A percentile compares a stretch with the other conserved stretches of the same genome.
phyloP scores from a whole-genome alignment of 2,113 vertebrate genomes.

The Poecile atricapillus region DNA sequence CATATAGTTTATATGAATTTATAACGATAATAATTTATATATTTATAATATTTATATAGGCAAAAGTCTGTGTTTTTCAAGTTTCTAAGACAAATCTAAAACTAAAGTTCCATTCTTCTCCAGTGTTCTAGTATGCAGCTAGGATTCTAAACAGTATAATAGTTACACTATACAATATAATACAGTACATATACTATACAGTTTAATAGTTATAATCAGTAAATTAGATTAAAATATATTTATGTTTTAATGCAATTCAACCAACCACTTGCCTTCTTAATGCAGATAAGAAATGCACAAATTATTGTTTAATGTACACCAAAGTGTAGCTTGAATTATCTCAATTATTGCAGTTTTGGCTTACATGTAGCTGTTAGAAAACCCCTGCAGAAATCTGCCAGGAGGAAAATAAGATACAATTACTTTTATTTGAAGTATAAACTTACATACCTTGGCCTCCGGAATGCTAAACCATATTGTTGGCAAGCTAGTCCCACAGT shows the following conservation, averaged over 20 bases:
- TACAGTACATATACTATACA: not conserved
- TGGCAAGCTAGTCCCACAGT: conserved; percentile 95
- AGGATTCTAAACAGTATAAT: not conserved
- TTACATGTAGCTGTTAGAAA: conserved; percentile 9
- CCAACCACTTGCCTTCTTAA: not conserved
- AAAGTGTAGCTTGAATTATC: conserved; percentile 5
- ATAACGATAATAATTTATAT: too few relatives aligned
- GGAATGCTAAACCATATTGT: conserved; percentile 89
- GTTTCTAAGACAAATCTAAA: not conserved
- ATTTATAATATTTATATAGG: not conserved
- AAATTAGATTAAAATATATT: not conserved
- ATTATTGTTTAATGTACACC: not conserved
- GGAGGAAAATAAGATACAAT: conserved; percentile 6
- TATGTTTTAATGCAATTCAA: not conserved
- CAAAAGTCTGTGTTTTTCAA: not conserved
- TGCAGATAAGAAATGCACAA: not conserved
- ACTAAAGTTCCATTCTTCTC: not conserved
- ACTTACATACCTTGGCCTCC: conserved; percentile 87
- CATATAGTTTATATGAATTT: too few relatives aligned
- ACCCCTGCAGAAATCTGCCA: not conserved
- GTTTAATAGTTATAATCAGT: not conserved
- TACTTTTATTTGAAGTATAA: conserved; percentile 55
- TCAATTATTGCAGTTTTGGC: conserved; percentile 21
- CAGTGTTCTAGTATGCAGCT: not conserved
- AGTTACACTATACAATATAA: not conserved